Evolutionary conservation across 2,888 invertebrate genomes (phyloP).

Genomic region (Alsophila aescularia): DNA sequence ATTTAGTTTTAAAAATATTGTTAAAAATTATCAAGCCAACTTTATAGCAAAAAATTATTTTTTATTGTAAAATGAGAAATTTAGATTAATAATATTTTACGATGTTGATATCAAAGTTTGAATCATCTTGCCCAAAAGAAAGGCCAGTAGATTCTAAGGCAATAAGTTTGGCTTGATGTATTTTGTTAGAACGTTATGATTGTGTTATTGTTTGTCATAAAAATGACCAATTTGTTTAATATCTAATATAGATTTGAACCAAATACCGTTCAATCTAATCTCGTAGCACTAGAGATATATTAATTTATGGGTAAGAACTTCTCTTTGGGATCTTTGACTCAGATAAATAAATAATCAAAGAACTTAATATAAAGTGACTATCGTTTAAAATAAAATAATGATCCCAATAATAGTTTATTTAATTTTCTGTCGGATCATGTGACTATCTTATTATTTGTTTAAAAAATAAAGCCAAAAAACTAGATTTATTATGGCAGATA

Average conservation of each 20-base stretch:
- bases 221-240: too few species aligned
- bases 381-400: too few species aligned
- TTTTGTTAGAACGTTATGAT: neutral
- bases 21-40: conserved; percentile 11
- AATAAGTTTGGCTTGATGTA: conserved; percentile 39
- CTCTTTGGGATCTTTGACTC: neutral
- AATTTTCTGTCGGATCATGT: conserved; percentile 3
- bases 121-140: conserved; percentile 29
- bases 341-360: conserved; percentile 6
- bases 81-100: neutral
- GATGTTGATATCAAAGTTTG: neutral
- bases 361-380: too few species aligned
- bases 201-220: too few species aligned
- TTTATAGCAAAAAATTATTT: conserved; percentile 11
- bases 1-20: conserved; percentile 5
- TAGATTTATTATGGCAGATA: conserved; percentile 3
- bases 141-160: conserved; percentile 45
- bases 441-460: conserved; percentile 1
- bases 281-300: conserved; percentile 13
- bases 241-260: neutral
- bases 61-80: neutral
- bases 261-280: conserved; percentile 21
- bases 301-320: conserved; percentile 2
- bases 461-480: conserved; percentile 13
- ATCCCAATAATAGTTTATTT: conserved; percentile 10